These are phyloP conservation scores for Gymnocephalus cernua DNA, from an alignment of 2,113 vertebrate species.

Conservation along the genomic window DNA sequence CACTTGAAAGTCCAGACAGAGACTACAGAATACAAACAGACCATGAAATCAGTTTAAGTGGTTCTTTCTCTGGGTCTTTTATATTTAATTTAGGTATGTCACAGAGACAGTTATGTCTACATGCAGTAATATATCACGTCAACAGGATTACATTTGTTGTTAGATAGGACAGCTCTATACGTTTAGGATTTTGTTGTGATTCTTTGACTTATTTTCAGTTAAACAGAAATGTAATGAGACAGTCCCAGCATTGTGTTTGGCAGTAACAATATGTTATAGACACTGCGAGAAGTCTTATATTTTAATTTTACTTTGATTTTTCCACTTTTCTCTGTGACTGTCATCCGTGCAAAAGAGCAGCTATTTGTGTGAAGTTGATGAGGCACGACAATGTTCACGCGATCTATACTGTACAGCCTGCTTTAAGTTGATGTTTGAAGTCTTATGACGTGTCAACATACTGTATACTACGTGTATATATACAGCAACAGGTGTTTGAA, in stretches of 20 bases:
- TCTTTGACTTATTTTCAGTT: background rate
- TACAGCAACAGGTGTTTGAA: no score
- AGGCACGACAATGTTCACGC: no score
- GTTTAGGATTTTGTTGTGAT: background rate
- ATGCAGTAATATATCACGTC: background rate
- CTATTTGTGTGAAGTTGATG: no score
- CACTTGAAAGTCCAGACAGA: background rate
- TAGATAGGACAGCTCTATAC: background rate
- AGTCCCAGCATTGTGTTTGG: background rate
- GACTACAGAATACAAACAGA: background rate
- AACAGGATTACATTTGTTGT: constrained; percentile 1
- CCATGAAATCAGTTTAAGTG: constrained; percentile 9
- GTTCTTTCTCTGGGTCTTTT: background rate
- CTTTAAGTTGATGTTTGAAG: no score
- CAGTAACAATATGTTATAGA: no score
- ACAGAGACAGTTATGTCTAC: background rate
- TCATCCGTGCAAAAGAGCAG: no score
- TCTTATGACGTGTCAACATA: no score
- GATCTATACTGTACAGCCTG: no score
- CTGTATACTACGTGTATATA: no score
- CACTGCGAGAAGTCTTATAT: no score
- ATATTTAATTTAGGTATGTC: background rate
- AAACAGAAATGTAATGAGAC: background rate
- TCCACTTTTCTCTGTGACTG: no score
- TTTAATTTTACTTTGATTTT: no score